Evolutionary conservation across 1,140 invertebrate genomes (phyloP).

Genomic region (Drosophila lacteicornis): DNA sequence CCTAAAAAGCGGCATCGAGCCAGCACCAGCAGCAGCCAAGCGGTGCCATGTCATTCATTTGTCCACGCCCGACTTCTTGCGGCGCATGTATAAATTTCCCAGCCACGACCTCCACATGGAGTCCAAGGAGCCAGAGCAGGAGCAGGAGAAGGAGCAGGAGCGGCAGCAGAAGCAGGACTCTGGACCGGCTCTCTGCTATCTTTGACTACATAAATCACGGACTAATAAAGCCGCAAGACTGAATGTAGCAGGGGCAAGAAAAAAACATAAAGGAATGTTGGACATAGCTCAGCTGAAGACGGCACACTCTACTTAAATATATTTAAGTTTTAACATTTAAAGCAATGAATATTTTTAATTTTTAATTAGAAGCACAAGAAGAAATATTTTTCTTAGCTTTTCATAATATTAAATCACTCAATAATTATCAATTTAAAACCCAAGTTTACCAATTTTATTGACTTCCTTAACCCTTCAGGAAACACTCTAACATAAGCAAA

Average conservation of each 20-base stretch:
- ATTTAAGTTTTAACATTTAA: too few relatives aligned
- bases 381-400: not conserved
- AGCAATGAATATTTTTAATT: too few relatives aligned
- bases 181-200: constrained; percentile 69
- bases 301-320: constrained; percentile 7
- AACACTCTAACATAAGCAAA: too few relatives aligned
- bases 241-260: constrained; percentile 48
- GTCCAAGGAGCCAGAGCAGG: constrained; percentile 1
- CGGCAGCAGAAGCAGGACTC: constrained; percentile 27
- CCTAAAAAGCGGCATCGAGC: constrained; percentile 54
- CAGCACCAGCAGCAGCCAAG: constrained; percentile 34
- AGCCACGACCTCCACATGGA: constrained; percentile 64
- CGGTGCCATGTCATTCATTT: constrained; percentile 79
- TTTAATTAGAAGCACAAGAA: not conserved
- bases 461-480: too few relatives aligned
- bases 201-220: constrained; percentile 82
- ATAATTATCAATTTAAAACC: too few relatives aligned
- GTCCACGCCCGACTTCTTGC: constrained; percentile 79
- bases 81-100: constrained; percentile 75
- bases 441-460: too few relatives aligned
- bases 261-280: constrained; percentile 28
- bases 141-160: not conserved
- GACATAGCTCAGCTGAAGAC: not conserved
- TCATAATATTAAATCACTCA: too few relatives aligned
- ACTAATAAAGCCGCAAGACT: constrained; percentile 83